These are phyloP conservation scores for Pseudanteris insignis DNA, from an alignment of 2,888 invertebrate species.

Conservation along the genomic window DNA sequence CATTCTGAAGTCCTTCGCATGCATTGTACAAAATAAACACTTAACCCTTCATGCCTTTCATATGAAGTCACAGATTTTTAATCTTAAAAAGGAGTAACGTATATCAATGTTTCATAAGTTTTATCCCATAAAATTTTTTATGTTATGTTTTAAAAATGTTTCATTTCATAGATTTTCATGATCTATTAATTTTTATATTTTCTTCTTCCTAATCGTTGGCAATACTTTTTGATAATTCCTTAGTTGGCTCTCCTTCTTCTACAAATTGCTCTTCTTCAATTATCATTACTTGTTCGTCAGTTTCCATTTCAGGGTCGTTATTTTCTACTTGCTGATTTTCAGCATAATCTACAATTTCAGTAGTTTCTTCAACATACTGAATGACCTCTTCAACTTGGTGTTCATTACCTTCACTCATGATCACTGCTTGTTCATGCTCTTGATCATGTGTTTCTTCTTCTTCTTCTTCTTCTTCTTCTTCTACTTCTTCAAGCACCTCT, in stretches of 20 bases:
- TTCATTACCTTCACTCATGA: conserved; percentile 48
- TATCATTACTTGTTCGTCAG: conserved; percentile 58
- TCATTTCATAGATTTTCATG: too few relatives aligned
- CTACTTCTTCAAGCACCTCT: conserved; percentile 59
- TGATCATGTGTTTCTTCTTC: conserved; percentile 59
- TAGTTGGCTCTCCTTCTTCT: conserved; percentile 55
- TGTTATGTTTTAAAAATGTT: too few relatives aligned
- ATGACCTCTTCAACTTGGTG: conserved; percentile 59
- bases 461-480: conserved; percentile 49
- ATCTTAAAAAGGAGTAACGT: too few relatives aligned
- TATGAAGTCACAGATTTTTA: too few relatives aligned
- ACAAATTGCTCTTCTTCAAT: conserved; percentile 60
- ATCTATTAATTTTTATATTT: conserved; percentile 26
- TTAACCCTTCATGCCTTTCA: too few relatives aligned
- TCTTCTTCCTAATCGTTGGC: conserved; percentile 59
- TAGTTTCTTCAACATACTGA: conserved; percentile 65
- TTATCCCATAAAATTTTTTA: too few relatives aligned
- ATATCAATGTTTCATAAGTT: too few relatives aligned
- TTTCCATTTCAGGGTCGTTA: conserved; percentile 57
- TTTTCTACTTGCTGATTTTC: conserved; percentile 56
- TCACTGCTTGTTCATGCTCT: conserved; percentile 49
- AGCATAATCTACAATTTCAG: conserved; percentile 63
- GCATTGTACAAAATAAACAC: too few relatives aligned
- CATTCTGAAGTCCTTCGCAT: too few relatives aligned
- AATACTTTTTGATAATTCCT: conserved; percentile 53